Evolutionary conservation across 2,888 invertebrate genomes (phyloP), one percentile per base, ranked within the genome.

Genomic region (Phaedon cochleariae): DNA sequence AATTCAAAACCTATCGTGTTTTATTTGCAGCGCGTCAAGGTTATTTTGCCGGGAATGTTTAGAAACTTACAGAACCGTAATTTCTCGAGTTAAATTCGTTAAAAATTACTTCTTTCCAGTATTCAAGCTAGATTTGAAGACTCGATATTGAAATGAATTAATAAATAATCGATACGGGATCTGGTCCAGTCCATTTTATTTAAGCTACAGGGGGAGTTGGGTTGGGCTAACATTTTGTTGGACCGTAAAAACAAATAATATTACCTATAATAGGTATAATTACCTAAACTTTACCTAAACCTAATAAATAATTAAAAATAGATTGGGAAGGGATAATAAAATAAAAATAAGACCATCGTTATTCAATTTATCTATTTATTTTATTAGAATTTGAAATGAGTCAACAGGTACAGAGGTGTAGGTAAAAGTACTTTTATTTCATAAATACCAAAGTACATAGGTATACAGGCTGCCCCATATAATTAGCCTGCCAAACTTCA

Each of bases 1-100:
- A 75, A 76, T 77, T 77, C 72, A 71, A 77, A 78, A 76, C 68
- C 54, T 41, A n/a, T 29, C 31, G 29, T 45, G 57, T 45, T 57
- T 45, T 59, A 31, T 37, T 53, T 51, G 31, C 52, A 34, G 15
- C 26, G 17, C 18, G 17, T 53, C 52, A 60, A 60, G 52, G 60
- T 60, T 60, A 53, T 20, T 37, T 60, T 41, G 29, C 52, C 49
- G 60, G 34, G 18, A n/a, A 31, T 22, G 26, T 15, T 18, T 48
- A 10, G 2, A 21, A 22, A 26, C 1, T 57, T 46, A 6, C 3
- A 12, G 3, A 41, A 20, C 29, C 20, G 15, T 7, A 26, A n/a
- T 55, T 21, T 37, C 41, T 0, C 48, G 3, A 10, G n/a, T n/a
- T 9, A n/a, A 57, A 46, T 4, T 21, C 26, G 7, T 6, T 21